Base-by-base conservation (phyloP, 2,888 invertebrate species). In the Ophion ellenae region DNA sequence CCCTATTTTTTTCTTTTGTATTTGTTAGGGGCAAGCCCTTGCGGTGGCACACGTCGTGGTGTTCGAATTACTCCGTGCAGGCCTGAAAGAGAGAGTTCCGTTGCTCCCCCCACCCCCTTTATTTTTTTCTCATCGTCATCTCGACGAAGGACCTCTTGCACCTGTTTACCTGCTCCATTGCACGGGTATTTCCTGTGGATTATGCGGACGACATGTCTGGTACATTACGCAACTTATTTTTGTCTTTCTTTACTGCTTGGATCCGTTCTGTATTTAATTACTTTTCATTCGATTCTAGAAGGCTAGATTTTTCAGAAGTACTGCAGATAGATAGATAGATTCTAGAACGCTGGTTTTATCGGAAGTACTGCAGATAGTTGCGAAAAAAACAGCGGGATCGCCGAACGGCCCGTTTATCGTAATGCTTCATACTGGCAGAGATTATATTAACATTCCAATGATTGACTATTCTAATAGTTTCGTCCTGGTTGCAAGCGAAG, bases 1-100 rank as follows among this genome's bases (percentile, higher is more conserved):
- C 87, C 87, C 87, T 90, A 88, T 86, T 82, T 28, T 61, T 47
- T 32, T 69, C 73, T 73, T 74, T 71, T 61, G 73, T 80, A 10
- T 28, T 78, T 47, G 61, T 75, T 81, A 47, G 79, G 66, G 57
- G 66, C 79, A 85, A 85, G 73, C 79, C 63, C 53, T 76, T 70
- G 69, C 75, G 63, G 83, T 64, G 64, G 77, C 66, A 73, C 70
- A 69, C 45, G 73, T 24, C 74, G 75, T 67, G 53, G 75, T 73
- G 78, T 47, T 64, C 53, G 67, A 75, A 45, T 71, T 57, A 59
- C 76, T 80, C 57, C n/a, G 24, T 59, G 67, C 61, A 74, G 28
- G 69, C 57, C 24, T 53, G 20, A 57, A 84, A 75, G 77, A 5
- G 83, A 76, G 63, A 40, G 24, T 64, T 4, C 11, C 47, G 10